These are phyloP conservation scores for Danio tinwini DNA, from an alignment of 2,797 vertebrate species.

Conservation along the genomic window DNA sequence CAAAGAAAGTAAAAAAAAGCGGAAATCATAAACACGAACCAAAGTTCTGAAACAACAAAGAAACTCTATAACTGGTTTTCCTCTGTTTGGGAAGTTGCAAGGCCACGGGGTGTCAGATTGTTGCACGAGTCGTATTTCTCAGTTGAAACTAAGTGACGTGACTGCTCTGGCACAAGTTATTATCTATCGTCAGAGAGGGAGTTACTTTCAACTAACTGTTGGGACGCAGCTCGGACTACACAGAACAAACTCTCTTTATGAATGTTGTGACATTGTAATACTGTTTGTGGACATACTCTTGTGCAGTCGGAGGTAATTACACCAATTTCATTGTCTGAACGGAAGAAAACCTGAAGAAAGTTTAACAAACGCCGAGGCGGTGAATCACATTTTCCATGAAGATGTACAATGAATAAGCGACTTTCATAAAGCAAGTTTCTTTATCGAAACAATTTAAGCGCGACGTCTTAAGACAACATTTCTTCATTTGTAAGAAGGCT, in stretches of 20 bases:
- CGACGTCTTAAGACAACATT: not conserved
- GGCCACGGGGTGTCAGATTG: not conserved
- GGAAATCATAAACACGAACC: not conserved
- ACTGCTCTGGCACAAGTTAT: constrained; percentile 29
- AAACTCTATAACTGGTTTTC: not conserved
- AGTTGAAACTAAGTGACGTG: constrained; percentile 32
- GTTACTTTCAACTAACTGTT: constrained; percentile 24
- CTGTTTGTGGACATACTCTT: not conserved
- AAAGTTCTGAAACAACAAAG: not conserved
- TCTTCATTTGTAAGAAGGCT: not conserved
- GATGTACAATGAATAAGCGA: constrained; percentile 51
- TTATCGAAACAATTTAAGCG: not conserved
- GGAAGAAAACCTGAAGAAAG: constrained; percentile 41
- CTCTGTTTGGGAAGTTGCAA: not conserved
- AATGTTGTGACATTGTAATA: not conserved
- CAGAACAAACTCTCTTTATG: constrained; percentile 1
- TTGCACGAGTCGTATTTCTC: constrained; percentile 3
- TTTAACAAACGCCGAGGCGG: constrained; percentile 38
- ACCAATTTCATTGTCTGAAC: not conserved
- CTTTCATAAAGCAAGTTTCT: constrained; percentile 28
- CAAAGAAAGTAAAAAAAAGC: no score
- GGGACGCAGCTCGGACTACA: constrained; percentile 20
- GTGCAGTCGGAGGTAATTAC: not conserved
- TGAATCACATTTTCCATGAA: constrained; percentile 82
- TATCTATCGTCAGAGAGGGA: constrained; percentile 37